Percentiles rank a stretch among this genome's conserved stretches.
Evolutionary conservation across 2,797 vertebrate genomes (phyloP).

Genomic region (Gobio occitaniae): DNA sequence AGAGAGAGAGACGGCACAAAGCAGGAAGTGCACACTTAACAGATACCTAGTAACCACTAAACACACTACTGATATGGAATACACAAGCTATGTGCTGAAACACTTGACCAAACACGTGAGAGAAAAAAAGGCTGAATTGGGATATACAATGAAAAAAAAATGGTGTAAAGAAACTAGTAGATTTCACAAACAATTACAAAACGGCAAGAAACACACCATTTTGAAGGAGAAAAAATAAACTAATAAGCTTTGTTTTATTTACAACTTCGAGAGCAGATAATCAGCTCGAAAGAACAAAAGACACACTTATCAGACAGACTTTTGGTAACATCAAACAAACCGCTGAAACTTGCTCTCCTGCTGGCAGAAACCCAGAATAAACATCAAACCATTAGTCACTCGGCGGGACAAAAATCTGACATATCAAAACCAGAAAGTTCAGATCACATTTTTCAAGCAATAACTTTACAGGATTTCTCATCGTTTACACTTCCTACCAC

Average conservation of each 20-base stretch:
- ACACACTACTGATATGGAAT: neutral
- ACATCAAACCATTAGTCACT: conserved; percentile 27
- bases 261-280: neutral
- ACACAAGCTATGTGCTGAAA: neutral
- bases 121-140: neutral
- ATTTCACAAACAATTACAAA: neutral
- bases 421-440: conserved; percentile 30
- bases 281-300: neutral
- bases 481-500: neutral
- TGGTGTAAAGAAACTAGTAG: neutral
- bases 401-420: neutral
- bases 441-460: conserved; percentile 22
- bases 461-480: neutral
- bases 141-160: neutral
- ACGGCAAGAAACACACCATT: neutral
- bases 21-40: conserved; percentile 26
- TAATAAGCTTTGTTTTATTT: neutral
- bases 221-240: neutral
- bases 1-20: conserved; percentile 14
- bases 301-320: conserved; percentile 14
- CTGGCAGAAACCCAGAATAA: conserved; percentile 27
- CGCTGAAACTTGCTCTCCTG: conserved; percentile 19
- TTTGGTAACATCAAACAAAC: conserved; percentile 19
- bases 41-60: conserved; percentile 29
- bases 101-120: neutral